Base-by-base conservation (phyloP, 2,888 invertebrate genomes). In the Fragum sueziense region DNA sequence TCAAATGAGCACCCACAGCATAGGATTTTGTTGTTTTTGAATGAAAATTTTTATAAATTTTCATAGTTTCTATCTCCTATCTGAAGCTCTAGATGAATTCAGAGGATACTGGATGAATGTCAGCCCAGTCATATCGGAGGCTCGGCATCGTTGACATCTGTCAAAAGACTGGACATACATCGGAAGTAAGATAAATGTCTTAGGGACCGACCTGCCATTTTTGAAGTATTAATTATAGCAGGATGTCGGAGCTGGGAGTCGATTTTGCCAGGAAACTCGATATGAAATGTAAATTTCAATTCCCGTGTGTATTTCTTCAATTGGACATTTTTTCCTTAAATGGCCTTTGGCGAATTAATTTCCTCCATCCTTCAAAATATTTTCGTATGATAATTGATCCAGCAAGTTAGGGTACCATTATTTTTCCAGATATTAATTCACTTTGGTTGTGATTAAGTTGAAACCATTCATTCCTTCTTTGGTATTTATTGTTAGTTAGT, bases 191-290 rank as follows among this genome's bases (percentile, higher is more conserved):
- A 73, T 73, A 73, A 54, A 73, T 73, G 73, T 65, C 31, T 73
- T 52, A 31, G 25, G 61, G 41, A 52, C 65, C 37, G 54, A 65
- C 22, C 65, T 73, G 65, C 51, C 73, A 61, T n/a, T 74, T 41
- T 79, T 67, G 74, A 74, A 74, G 52, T 74, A 79, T 79, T 79
- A 70, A 78, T 74, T 78, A 74, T 52, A 37, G 52, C 41, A 79
- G 79, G 74, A 71, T 51, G 70, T 51, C 34, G 37, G 57, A 57
- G 69, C 73, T 61, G 14, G 22, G 41, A 77, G 72, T 61, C 76
- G 59, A 37, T 59, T 65, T 65, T 65, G 62, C 61, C 51, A 31
- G 14, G 51, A 33, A 62, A 62, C 31, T 41, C 31, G 51, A 65
- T 41, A 52, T 41, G 3, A 61, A 51, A 65, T 72, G 72, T 72